Conservation (phyloP, 2,797 vertebrate species). For the Apogon hyalosoma region DNA sequence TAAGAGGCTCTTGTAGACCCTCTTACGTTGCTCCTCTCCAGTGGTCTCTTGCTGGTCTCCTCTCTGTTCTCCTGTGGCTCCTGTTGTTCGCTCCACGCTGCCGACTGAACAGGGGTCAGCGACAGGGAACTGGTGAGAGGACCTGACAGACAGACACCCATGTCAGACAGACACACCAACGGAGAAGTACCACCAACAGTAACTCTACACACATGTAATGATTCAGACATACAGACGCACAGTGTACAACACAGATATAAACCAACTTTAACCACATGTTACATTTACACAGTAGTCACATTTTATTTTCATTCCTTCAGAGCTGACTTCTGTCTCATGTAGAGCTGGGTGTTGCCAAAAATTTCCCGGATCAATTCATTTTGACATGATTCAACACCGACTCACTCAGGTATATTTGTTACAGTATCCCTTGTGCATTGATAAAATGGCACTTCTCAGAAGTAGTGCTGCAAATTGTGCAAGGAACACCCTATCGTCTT, state of each 20-base stretch:
- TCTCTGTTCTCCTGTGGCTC: conserved; percentile 82
- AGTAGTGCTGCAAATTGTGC: too few species aligned
- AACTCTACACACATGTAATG: conserved; percentile 3
- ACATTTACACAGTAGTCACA: too few species aligned
- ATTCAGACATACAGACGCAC: conserved; percentile 3
- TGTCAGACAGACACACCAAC: conserved; percentile 50
- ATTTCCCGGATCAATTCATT: too few species aligned
- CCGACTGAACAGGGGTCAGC: conserved; percentile 89
- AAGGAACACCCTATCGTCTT: too few species aligned
- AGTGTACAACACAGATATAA: conserved; percentile 11
- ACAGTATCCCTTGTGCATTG: too few species aligned
- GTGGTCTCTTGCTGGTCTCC: conserved; percentile 87
- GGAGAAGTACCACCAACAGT: conserved; percentile 52
- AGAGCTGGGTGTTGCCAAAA: too few species aligned
- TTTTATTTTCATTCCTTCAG: too few species aligned
- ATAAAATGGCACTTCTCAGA: too few species aligned
- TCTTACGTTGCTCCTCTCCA: conserved; percentile 86
- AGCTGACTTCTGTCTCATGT: too few species aligned
- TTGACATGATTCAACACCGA: too few species aligned
- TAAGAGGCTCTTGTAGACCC: neutral
- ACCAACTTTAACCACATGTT: neutral
- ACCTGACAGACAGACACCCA: conserved; percentile 82
- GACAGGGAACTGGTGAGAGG: conserved; percentile 78
- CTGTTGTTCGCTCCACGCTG: conserved; percentile 89
- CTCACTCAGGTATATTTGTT: too few species aligned